Percentiles rank a stretch among this genome's conserved stretches.
Evolutionary conservation across 2,888 invertebrate species (phyloP).

Genomic region (Yponomeuta cagnagella): DNA sequence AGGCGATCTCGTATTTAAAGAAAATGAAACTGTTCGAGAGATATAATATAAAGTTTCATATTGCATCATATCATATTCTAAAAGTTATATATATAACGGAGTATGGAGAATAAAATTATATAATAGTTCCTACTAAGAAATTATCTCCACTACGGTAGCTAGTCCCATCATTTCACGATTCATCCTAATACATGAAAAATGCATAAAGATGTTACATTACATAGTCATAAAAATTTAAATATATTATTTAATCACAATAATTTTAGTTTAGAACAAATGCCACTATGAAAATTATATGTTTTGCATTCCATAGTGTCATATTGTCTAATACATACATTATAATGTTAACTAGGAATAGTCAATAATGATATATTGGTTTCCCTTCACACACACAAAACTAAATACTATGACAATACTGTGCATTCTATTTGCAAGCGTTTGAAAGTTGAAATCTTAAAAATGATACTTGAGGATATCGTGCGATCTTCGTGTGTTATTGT

Average conservation of each 20-base stretch:
- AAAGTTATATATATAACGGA: neutral
- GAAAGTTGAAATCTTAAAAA: conserved; percentile 23
- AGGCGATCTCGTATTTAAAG: neutral
- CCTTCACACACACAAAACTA: neutral
- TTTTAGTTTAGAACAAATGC: conserved; percentile 33
- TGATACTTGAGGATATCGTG: conserved; percentile 11
- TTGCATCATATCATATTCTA: conserved; percentile 4
- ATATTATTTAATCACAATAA: conserved; percentile 13
- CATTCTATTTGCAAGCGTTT: conserved; percentile 23
- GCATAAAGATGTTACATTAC: neutral
- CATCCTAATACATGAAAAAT: conserved; percentile 5
- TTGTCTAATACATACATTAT: conserved; percentile 27
- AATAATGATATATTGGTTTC: conserved; percentile 13
- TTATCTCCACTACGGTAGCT: conserved; percentile 11
- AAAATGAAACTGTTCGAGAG: neutral
- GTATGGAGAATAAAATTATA: neutral
- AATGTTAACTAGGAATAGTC: conserved; percentile 15
- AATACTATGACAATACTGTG: conserved; percentile 11
- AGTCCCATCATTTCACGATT: conserved; percentile 11
- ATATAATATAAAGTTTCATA: neutral
- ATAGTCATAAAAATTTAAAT: neutral
- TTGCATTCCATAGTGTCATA: conserved; percentile 63
- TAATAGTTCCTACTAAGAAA: conserved; percentile 8
- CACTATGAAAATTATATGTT: conserved; percentile 69
- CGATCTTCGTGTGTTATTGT: neutral